A percentile compares a stretch with the other conserved stretches of the same genome.
Evolutionary conservation across 2,113 vertebrate species (phyloP).

Genomic region (Hipposideros armiger): DNA sequence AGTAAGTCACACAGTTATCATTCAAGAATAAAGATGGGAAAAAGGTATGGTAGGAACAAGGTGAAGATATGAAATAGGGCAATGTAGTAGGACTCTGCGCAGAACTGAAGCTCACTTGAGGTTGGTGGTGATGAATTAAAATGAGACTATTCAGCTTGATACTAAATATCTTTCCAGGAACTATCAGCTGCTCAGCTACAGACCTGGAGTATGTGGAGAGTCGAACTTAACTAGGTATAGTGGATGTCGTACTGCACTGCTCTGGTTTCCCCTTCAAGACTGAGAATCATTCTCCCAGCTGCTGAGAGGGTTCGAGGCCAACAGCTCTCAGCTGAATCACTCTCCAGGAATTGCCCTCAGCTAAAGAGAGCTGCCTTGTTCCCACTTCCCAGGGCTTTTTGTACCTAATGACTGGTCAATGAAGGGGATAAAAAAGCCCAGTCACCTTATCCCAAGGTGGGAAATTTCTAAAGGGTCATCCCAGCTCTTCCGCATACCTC

Average conservation of each 20-base stretch:
- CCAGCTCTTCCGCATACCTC: background rate
- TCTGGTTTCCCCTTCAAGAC: background rate
- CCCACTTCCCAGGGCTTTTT: background rate
- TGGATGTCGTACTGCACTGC: background rate
- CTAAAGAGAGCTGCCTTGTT: background rate
- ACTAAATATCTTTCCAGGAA: background rate
- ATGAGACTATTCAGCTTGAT: background rate
- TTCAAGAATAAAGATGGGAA: background rate
- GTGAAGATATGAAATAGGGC: background rate
- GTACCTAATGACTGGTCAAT: background rate
- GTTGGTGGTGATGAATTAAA: slow-evolving; percentile 3
- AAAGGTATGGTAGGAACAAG: background rate
- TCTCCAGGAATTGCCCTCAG: background rate
- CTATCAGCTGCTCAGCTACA: background rate
- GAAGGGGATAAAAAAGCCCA: background rate
- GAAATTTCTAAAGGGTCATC: background rate
- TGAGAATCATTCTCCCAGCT: background rate
- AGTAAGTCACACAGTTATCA: background rate
- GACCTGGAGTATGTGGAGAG: background rate
- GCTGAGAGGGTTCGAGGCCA: background rate
- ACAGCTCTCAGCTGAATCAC: background rate
- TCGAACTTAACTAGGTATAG: background rate
- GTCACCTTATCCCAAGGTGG: background rate
- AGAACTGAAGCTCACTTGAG: background rate
- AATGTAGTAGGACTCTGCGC: background rate